Evolutionary conservation across 2,797 vertebrate species (phyloP).

Genomic region (Semaprochilodus insignis): DNA sequence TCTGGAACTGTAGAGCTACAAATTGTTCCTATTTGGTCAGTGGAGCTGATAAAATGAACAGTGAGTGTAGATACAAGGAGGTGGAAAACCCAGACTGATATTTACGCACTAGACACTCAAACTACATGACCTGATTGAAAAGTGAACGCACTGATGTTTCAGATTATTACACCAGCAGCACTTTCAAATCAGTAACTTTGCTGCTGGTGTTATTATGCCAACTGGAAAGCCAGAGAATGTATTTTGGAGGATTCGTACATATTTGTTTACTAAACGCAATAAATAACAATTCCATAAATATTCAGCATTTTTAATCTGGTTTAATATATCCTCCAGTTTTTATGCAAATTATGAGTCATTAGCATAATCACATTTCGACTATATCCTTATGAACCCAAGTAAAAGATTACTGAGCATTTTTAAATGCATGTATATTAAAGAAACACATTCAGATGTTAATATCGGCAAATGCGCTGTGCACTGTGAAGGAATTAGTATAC

Average conservation of each 20-base stretch:
- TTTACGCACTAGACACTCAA: neutral
- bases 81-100: neutral
- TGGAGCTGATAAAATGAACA: no score
- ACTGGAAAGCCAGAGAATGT: conserved; percentile 74
- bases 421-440: conserved; percentile 79
- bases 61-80: neutral
- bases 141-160: neutral
- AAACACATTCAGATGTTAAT: conserved; percentile 83
- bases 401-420: conserved; percentile 82
- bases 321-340: conserved; percentile 84
- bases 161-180: neutral
- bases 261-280: conserved; percentile 83
- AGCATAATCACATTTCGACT: conserved; percentile 87
- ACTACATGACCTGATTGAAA: neutral
- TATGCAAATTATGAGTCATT: conserved; percentile 84
- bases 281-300: conserved; percentile 83
- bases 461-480: conserved; percentile 72
- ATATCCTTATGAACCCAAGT: conserved; percentile 81
- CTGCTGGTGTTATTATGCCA: conserved; percentile 51
- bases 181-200: conserved; percentile 21
- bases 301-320: conserved; percentile 85
- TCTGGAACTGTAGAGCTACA: no score
- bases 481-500: conserved; percentile 68
- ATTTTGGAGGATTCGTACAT: conserved; percentile 75
- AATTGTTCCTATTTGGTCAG: no score